Base-by-base conservation (phyloP, 2,797 vertebrate genomes). In the Tangara arthus region DNA sequence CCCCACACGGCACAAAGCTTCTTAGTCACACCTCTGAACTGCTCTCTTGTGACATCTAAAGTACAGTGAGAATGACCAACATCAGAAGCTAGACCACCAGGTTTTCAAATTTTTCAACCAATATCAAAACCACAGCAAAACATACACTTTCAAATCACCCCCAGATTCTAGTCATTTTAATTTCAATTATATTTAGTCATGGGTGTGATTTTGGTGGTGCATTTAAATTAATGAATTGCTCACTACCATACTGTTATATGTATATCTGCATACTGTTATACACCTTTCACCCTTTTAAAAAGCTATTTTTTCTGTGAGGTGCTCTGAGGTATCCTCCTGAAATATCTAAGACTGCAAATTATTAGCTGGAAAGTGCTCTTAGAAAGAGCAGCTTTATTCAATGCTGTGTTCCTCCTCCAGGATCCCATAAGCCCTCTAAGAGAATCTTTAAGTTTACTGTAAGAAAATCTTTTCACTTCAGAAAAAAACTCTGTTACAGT, bases 401-500 rank as follows among this genome's bases (percentile, higher is more conserved):
- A 28, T 66, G 23, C 14, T 46, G 11, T 42, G 9, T 23, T 77
- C 12, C 10, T 55, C 28, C 93, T 89, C 46, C 27, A 13, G 57
- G 46, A 82, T 46, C 89, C 84, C 73, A 89, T 39, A 57, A 76
- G 14, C 46, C 68, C 34, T 68, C 81, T 92, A 94, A 61, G 24
- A 76, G 22, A 93, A 61, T 53, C 37, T 79, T 9, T 81, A 63
- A 57, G 35, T 61, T 90, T 28, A 35, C 19, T 57, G 34, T 52
- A 91, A 90, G 7, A 97, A 93, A 84, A 64, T 35, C 15, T 60
- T 94, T 86, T 44, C 47, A 85, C 41, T 89, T 81, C 23, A 89
- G 46, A 88, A 94, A 91, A 56, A 92, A 78, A 24, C 30, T 84
- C 23, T 14, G 65, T 81, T 96, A 64, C 41, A 78, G 65, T 97